phyloP scores from a whole-genome alignment of 2,113 vertebrate species.

The human region GRCh38 chr3:88441001-88441500 shows the following conservation, averaged over 20 bases:
- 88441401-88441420: conserved; percentile 47
- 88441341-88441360: conserved; percentile 57
- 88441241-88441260: conserved; percentile 53
- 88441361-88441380: conserved; percentile 50
- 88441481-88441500: conserved; percentile 20
- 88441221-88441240: conserved; percentile 61
- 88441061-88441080: conserved; percentile 59
- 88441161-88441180: conserved; percentile 33
- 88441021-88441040: conserved; percentile 67
- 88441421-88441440: conserved; percentile 63
- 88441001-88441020: conserved; percentile 40
- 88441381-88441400: conserved; percentile 23
- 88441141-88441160: conserved; percentile 44
- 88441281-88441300: conserved; percentile 19
- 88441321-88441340: conserved; percentile 19
- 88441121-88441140: conserved; percentile 18
- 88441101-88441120: conserved; percentile 46
- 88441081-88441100: conserved; percentile 65
- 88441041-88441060: conserved; percentile 64
- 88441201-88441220: conserved; percentile 27
- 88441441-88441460: conserved; percentile 27
- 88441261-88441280: conserved; percentile 9
- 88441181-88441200: conserved; percentile 40
- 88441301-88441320: conserved; percentile 31
- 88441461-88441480: conserved; percentile 53